Base-by-base conservation (phyloP, 2,113 vertebrate species). In the Leptodactylus fuscus region DNA sequence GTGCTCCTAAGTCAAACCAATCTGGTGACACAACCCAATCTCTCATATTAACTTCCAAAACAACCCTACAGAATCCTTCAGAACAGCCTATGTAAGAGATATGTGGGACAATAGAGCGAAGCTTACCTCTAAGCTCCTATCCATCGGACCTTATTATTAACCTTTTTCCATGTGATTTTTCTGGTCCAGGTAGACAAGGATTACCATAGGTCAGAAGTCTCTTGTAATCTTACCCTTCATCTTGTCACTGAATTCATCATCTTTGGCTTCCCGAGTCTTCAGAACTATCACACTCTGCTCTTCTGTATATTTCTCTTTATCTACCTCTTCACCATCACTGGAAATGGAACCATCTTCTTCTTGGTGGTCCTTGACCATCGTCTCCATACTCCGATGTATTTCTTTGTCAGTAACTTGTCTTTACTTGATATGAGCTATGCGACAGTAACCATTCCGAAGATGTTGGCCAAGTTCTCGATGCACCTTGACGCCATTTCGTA, bases 221-320 rank as follows among this genome's bases (percentile, higher is more conserved):
- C 51, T 15, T 22, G 32, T n/a, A 80, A 62, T 27, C 29, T 44
- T 13, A 60, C 53, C 34, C 20, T 16, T 3, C 2, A 12, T 36
- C 55, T 3, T 27, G 79, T 81, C 7, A 65, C 78, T 4, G 78
- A 81, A 27, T 81, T 81, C 34, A 81, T 81, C 78, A 81, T 81
- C 2, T 65, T 81, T 65, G 78, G 78, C 4, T 65, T 81, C 34
- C 36, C 55, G 0, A 81, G 55, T 38, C 78, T 81, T 46, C 53
- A 60, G 15, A 65, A n/a, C 0, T 24, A 41, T n/a, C 34, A 24
- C 0, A 44, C 8, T 10, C 24, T 44, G 10, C 53, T 81, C 16
- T 81, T 81, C n/a, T 60, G 20, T 46, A 6, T 46, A 0, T 81
- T 46, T 46, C 78, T 81, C n/a, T 24, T 41, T 16, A 65, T 81